Evolutionary conservation across 2,113 vertebrate species (phyloP).

Genomic region (Penelope pileata): DNA sequence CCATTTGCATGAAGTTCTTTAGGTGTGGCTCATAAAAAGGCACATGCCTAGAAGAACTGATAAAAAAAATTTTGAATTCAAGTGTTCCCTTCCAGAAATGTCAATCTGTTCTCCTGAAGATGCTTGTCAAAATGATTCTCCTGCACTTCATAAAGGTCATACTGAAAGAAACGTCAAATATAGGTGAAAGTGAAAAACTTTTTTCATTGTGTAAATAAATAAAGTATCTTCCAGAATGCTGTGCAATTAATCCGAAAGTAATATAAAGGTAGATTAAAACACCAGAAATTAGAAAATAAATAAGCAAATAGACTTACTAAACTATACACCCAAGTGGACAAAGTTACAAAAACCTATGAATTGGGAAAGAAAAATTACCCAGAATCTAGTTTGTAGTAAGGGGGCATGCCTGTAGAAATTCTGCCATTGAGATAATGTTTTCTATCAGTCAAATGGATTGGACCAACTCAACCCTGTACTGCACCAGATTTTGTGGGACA

Average conservation of each 20-base stretch:
- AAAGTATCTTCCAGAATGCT: not conserved
- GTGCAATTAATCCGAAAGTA: not conserved
- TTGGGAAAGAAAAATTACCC: not conserved
- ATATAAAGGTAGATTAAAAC: not conserved
- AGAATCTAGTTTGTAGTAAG: not conserved
- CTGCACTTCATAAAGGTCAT: slow-evolving; percentile 14
- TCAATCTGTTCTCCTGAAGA: not conserved
- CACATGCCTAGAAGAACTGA: not conserved
- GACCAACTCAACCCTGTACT: not conserved
- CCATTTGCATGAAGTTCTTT: not conserved
- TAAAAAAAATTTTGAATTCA: not conserved
- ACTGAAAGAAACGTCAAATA: not conserved
- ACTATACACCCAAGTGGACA: not conserved
- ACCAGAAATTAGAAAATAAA: not conserved
- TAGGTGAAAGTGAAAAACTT: not conserved
- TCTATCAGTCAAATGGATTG: not conserved
- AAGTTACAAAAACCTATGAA: not conserved
- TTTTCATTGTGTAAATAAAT: not conserved
- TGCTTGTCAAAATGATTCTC: not conserved
- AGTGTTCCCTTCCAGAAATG: not conserved
- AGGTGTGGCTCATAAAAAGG: not conserved
- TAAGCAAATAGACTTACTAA: not conserved
- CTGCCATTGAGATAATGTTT: not conserved
- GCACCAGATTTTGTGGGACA: not conserved
- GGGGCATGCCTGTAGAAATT: not conserved